Evolutionary conservation across 2,113 vertebrate species (phyloP).

Genomic region (Campylorhamphus procurvoides): DNA sequence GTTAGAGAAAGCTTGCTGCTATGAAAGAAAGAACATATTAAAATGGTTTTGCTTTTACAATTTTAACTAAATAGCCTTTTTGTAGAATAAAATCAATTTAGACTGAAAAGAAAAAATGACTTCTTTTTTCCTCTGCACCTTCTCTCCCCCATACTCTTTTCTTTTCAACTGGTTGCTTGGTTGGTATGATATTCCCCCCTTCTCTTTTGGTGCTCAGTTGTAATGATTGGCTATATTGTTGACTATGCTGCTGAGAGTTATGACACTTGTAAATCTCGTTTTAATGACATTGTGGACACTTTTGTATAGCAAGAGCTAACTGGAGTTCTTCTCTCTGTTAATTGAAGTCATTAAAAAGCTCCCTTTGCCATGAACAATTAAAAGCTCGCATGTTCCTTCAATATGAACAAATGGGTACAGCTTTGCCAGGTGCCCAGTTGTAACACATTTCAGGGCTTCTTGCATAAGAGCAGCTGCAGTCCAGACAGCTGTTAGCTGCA

Average conservation of each 20-base stretch:
- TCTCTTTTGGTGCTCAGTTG: slow-evolving; percentile 60
- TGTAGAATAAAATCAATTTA: slow-evolving; percentile 81
- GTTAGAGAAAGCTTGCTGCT: slow-evolving; percentile 83
- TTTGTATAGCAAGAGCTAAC: slow-evolving; percentile 71
- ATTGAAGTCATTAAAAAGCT: slow-evolving; percentile 74
- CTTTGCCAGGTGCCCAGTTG: background rate
- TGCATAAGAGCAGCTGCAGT: slow-evolving; percentile 2
- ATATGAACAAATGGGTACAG: slow-evolving; percentile 9
- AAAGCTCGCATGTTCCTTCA: slow-evolving; percentile 62
- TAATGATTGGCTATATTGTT: slow-evolving; percentile 69
- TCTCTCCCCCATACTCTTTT: background rate
- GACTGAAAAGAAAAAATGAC: slow-evolving; percentile 68
- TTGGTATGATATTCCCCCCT: slow-evolving; percentile 33
- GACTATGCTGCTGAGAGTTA: slow-evolving; percentile 63
- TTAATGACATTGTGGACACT: slow-evolving; percentile 70
- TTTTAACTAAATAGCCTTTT: slow-evolving; percentile 78
- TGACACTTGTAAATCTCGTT: slow-evolving; percentile 73
- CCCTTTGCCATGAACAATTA: slow-evolving; percentile 67
- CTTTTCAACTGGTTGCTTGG: background rate
- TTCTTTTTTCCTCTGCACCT: slow-evolving; percentile 59
- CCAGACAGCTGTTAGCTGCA: background rate
- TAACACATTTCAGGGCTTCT: background rate
- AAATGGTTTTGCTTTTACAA: slow-evolving; percentile 74
- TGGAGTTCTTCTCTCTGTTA: slow-evolving; percentile 71
- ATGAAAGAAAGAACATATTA: slow-evolving; percentile 75